A percentile compares a stretch with the other conserved stretches of the same genome.
Evolutionary conservation across 2,113 vertebrate species (phyloP).

Genomic region (Peromyscus leucopus): DNA sequence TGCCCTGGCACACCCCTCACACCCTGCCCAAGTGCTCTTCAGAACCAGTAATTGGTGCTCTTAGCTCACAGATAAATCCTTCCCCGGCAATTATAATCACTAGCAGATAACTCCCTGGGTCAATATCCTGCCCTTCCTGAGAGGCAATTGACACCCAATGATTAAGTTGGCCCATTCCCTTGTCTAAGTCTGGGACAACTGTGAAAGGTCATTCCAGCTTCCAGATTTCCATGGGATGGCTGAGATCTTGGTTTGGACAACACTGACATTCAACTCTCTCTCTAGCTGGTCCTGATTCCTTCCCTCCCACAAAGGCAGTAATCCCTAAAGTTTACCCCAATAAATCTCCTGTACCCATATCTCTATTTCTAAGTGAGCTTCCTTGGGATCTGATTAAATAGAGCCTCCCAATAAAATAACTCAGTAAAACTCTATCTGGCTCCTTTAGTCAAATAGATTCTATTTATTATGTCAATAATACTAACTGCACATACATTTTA

Average conservation of each 20-base stretch:
- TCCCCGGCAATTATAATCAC: background rate
- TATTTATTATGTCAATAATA: conserved; percentile 48
- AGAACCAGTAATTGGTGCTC: background rate
- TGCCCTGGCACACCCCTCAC: background rate
- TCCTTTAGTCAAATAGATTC: conserved; percentile 52
- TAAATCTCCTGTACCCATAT: conserved; percentile 3
- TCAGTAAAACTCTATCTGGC: conserved; percentile 30
- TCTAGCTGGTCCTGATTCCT: background rate
- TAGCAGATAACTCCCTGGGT: background rate
- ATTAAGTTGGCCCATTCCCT: background rate
- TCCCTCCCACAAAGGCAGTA: background rate
- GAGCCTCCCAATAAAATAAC: conserved; percentile 26
- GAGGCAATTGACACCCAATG: background rate
- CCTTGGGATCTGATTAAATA: background rate
- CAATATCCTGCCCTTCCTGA: background rate
- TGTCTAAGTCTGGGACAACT: background rate
- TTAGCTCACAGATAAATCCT: conserved; percentile 1
- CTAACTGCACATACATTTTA: conserved; percentile 31
- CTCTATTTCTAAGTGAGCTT: conserved; percentile 7
- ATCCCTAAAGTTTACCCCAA: background rate
- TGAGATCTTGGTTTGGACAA: background rate
- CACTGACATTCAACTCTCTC: background rate
- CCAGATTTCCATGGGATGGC: background rate
- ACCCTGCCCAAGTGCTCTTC: background rate
- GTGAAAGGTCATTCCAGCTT: conserved; percentile 1